Percentiles rank a stretch among this genome's conserved stretches.
These are phyloP conservation scores for Lysandra coridon DNA, from an alignment of 2,888 invertebrate species.

Conservation along the genomic window DNA sequence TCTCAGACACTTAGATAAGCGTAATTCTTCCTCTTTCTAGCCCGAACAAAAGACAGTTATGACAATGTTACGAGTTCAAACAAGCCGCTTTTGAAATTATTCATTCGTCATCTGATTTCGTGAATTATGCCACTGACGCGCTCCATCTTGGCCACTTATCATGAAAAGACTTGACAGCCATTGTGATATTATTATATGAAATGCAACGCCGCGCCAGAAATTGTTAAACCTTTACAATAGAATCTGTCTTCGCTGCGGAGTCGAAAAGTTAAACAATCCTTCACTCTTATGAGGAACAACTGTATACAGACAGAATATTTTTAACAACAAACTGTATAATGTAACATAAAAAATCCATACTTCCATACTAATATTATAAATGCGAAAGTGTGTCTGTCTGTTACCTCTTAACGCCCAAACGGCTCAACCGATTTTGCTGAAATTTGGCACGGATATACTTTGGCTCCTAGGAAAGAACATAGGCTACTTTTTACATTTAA, in stretches of 20 bases:
- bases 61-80: slow-evolving; percentile 54
- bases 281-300: slow-evolving; percentile 21
- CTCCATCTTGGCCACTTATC: slow-evolving; percentile 71
- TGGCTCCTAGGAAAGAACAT: too few species aligned
- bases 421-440: too few species aligned
- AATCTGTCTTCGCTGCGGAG: slow-evolving; percentile 72
- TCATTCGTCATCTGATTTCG: slow-evolving; percentile 66
- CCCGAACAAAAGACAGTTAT: slow-evolving; percentile 43
- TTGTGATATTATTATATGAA: slow-evolving; percentile 76
- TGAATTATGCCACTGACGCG: slow-evolving; percentile 71
- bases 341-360: neutral
- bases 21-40: slow-evolving; percentile 34
- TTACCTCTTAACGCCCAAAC: too few species aligned
- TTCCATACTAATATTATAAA: neutral
- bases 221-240: slow-evolving; percentile 76
- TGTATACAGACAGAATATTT: neutral
- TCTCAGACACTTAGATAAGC: slow-evolving; percentile 20
- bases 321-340: neutral
- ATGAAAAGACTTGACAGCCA: slow-evolving; percentile 77
- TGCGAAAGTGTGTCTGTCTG: too few species aligned
- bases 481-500: too few species aligned
- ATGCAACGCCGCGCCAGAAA: slow-evolving; percentile 75
- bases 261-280: slow-evolving; percentile 70
- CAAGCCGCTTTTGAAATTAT: slow-evolving; percentile 57
- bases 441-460: too few species aligned